These are phyloP conservation scores for Leptopterna dolabrata DNA, from an alignment of 2,888 invertebrate genomes.

Conservation along the genomic window DNA sequence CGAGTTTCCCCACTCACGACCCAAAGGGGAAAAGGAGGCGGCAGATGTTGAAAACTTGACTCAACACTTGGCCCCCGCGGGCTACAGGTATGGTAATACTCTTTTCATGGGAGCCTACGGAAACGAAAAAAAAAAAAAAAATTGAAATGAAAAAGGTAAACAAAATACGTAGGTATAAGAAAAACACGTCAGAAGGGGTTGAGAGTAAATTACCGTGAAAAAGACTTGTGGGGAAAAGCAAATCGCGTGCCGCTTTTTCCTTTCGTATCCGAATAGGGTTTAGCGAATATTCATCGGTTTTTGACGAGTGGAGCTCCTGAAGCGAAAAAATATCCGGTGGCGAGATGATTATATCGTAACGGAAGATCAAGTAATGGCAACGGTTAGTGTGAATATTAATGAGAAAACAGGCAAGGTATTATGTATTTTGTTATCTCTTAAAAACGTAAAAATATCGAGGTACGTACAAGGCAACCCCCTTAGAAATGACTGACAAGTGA, in stretches of 20 bases:
- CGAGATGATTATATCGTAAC: not conserved
- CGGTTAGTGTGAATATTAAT: not conserved
- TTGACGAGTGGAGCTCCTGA: not conserved
- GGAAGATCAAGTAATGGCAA: not conserved
- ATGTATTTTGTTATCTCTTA: no score
- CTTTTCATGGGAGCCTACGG: not conserved
- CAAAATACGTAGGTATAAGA: not conserved
- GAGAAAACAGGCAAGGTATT: not conserved
- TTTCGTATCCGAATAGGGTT: not conserved
- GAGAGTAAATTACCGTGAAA: conserved; percentile 25
- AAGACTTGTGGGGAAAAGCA: conserved; percentile 26
- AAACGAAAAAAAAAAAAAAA: not conserved
- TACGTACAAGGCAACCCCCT: no score
- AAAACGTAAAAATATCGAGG: no score
- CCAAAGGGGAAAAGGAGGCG: not conserved
- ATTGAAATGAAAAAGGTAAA: not conserved
- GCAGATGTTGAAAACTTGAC: conserved; percentile 12
- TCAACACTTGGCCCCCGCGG: not conserved
- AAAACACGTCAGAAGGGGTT: not conserved
- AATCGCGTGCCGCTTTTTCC: not conserved
- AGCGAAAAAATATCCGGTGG: not conserved
- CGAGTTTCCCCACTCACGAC: not conserved
- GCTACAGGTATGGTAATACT: conserved; percentile 4
- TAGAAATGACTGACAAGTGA: no score
- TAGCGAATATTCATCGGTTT: not conserved